These are phyloP conservation scores for Mimas tiliae DNA, from an alignment of 2,888 invertebrate genomes.

Conservation along the genomic window DNA sequence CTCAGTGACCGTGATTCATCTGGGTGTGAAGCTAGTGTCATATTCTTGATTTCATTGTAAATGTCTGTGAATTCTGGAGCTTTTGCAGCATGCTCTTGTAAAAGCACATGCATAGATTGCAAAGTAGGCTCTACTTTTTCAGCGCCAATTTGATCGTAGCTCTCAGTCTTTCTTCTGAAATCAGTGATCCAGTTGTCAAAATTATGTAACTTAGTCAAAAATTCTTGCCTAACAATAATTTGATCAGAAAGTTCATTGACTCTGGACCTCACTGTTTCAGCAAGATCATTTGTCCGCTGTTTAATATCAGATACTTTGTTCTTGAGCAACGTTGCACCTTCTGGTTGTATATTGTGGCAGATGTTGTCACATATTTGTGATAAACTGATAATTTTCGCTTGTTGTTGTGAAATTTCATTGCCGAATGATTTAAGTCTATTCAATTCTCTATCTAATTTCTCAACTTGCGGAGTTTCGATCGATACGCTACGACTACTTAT, in stretches of 20 bases:
- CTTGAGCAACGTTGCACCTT: constrained; percentile 90
- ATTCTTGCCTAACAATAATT: constrained; percentile 92
- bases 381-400: constrained; percentile 91
- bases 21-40: constrained; percentile 88
- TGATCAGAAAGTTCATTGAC: constrained; percentile 93
- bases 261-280: constrained; percentile 90
- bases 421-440: constrained; percentile 91
- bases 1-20: constrained; percentile 90
- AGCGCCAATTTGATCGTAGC: constrained; percentile 91
- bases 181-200: constrained; percentile 93
- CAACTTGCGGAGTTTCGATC: constrained; percentile 88
- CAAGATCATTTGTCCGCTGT: constrained; percentile 88
- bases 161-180: constrained; percentile 88
- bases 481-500: constrained; percentile 85
- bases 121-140: constrained; percentile 92
- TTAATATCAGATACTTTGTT: constrained; percentile 90
- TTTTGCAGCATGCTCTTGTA: constrained; percentile 94
- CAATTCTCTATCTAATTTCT: constrained; percentile 90
- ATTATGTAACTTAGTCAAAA: constrained; percentile 90
- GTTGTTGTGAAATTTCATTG: constrained; percentile 93
- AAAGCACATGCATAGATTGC: constrained; percentile 90
- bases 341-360: constrained; percentile 90
- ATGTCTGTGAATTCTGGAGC: constrained; percentile 91
- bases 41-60: constrained; percentile 92
- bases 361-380: constrained; percentile 93